Evolutionary conservation across 1,140 invertebrate species (phyloP).

Genomic region (Heterodera schachtii): DNA sequence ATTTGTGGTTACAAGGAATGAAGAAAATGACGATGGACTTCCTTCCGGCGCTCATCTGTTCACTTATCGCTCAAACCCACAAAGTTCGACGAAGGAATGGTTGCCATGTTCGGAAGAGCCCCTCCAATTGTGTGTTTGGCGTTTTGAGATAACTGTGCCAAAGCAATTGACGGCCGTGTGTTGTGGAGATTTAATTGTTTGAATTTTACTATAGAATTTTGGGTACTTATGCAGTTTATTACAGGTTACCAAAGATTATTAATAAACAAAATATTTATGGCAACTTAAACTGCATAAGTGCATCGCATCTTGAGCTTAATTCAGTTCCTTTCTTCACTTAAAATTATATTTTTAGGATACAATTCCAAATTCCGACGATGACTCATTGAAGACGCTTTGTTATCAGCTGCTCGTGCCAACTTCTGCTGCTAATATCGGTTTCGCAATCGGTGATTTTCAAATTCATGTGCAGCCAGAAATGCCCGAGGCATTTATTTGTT

Average conservation of each 20-base stretch:
- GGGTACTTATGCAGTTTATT: no score
- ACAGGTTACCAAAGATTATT: no score
- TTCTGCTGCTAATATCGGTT: constrained; percentile 61
- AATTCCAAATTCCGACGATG: constrained; percentile 30
- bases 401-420: constrained; percentile 57
- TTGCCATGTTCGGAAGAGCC: constrained; percentile 49
- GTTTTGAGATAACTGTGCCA: constrained; percentile 41
- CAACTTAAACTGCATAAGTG: no score
- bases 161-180: constrained; percentile 37
- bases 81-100: constrained; percentile 52
- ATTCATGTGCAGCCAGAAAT: constrained; percentile 56
- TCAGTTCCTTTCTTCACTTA: no score
- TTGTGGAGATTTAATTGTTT: constrained; percentile 47
- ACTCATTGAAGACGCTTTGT: constrained; percentile 48
- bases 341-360: constrained; percentile 22
- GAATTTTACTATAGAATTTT: background rate
- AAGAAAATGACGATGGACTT: constrained; percentile 34
- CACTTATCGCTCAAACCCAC: constrained; percentile 47
- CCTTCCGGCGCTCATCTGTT: constrained; percentile 41
- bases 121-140: constrained; percentile 49
- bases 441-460: constrained; percentile 57
- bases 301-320: no score
- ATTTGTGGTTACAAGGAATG: constrained; percentile 35
- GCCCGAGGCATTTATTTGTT: constrained; percentile 41
- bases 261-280: no score